Evolutionary conservation across 1,140 invertebrate species (phyloP), one percentile per base, ranked within the genome.

Genomic region (Sinonovacula constricta): DNA sequence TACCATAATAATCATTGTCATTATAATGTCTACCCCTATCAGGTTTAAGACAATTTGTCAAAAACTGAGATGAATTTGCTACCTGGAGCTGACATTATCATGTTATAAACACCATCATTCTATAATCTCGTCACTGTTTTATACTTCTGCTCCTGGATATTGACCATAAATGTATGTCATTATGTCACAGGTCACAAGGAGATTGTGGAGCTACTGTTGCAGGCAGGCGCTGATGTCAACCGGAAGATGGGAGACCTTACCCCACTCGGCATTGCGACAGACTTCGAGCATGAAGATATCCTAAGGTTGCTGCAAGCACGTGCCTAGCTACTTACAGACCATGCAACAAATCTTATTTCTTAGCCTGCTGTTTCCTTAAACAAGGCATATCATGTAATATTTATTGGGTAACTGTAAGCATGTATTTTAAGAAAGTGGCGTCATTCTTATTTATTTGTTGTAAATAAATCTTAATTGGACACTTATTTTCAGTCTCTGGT

Each of bases 151-250:
- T 22, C 18, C 7, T 7, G 54, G 26, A 18, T 10, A 57, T 10
- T 57, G 26, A 28, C 1, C 18, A 62, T 33, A 28, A 51, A 2
- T 34, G 3, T 33, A 34, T 53, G 5, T 24, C n/a, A 34, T 39
- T n/a, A 33, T 77, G 15, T 85, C 85, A 15, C 74, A 90, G 91
- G 91, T 49, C 88, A 90, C 69, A 75, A 72, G 34, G 84, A 87
- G 49, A 81, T 91, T 59, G 90, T 91, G 4, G 84, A 90, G 54
- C 56, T 86, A 28, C 68, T 92, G 26, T 36, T 92, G 28, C 79
- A 83, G 54, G 85, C 87, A 34, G 86, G 86, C 34, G 90, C 90
- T 30, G 85, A 91, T 70, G 75, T 79, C 0, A 68, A 28, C 3
- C 28, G 85, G 14, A 89, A 85, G 63, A 91, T 91, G 89, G 90